These are phyloP conservation scores for Anastatus disparis DNA, from an alignment of 1,140 invertebrate genomes.

Conservation along the genomic window DNA sequence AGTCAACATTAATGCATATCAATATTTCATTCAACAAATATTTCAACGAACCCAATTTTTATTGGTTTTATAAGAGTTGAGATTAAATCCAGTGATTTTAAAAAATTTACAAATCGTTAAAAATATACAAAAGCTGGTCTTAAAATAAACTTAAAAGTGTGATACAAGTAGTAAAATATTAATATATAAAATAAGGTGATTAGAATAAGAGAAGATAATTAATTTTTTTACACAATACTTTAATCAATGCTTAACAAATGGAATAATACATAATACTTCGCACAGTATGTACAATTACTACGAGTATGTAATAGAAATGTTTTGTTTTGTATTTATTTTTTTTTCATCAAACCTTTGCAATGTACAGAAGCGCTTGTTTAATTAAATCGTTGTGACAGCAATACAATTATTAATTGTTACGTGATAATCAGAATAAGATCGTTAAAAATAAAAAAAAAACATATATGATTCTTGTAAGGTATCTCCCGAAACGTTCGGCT, in stretches of 20 bases:
- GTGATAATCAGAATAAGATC: conserved; percentile 48
- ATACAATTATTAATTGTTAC: conserved; percentile 50
- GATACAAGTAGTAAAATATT: too few relatives aligned
- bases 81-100: too few relatives aligned
- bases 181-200: too few relatives aligned
- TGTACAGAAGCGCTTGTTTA: conserved; percentile 55
- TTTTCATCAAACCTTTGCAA: conserved; percentile 48
- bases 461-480: conserved; percentile 45
- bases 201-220: too few relatives aligned
- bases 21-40: too few relatives aligned
- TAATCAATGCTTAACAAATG: conserved; percentile 65
- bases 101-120: too few relatives aligned
- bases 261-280: conserved; percentile 63
- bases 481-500: conserved; percentile 39
- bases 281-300: conserved; percentile 60
- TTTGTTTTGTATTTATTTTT: conserved; percentile 1
- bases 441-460: conserved; percentile 43
- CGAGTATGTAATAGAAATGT: conserved; percentile 52
- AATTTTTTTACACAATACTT: conserved; percentile 61
- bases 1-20: too few relatives aligned
- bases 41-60: too few relatives aligned
- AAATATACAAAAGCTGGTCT: too few relatives aligned
- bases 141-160: too few relatives aligned
- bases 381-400: conserved; percentile 47
- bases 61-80: too few relatives aligned